These are phyloP conservation scores for Bujurquina vittata DNA, from an alignment of 2,113 vertebrate species.

Conservation along the genomic window DNA sequence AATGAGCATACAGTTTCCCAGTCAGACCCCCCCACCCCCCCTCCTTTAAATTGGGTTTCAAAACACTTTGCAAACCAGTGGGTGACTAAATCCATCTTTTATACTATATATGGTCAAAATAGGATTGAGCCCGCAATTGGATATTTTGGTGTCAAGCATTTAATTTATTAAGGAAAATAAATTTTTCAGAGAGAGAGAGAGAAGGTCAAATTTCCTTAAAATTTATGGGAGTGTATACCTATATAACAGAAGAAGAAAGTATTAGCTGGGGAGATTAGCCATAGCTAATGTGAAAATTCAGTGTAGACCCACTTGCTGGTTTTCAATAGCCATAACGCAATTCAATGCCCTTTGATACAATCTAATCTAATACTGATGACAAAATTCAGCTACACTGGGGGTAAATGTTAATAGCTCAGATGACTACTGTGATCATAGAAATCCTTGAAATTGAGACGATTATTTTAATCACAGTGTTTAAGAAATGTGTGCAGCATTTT, in stretches of 20 bases:
- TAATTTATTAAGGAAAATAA: neutral
- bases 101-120: neutral
- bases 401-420: neutral
- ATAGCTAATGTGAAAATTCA: neutral
- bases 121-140: neutral
- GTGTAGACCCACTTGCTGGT: neutral
- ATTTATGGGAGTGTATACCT: neutral
- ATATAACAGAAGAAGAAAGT: neutral
- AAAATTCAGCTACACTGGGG: neutral
- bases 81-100: neutral
- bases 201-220: neutral
- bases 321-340: neutral
- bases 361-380: neutral
- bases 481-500: neutral
- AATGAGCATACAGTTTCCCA: neutral
- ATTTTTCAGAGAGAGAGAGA: neutral
- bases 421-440: no score
- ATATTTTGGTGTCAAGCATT: neutral
- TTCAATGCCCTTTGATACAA: neutral
- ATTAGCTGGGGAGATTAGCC: neutral
- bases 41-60: neutral
- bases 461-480: neutral
- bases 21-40: fast-evolving
- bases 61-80: neutral
- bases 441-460: neutral